Conservation (phyloP, 2,113 vertebrate genomes). For the Heliornis fulica region DNA sequence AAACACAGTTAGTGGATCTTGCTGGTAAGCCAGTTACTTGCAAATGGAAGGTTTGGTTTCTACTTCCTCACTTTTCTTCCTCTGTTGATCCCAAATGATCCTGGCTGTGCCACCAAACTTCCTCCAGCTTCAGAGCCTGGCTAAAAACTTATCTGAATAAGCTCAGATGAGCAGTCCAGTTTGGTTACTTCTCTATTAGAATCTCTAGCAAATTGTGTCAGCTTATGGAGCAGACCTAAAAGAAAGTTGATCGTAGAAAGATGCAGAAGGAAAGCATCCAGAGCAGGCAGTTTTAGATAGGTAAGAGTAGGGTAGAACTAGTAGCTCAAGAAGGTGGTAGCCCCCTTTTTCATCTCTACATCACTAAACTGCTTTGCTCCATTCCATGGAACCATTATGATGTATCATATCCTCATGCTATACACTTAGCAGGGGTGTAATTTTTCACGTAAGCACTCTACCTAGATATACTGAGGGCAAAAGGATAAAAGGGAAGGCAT, state of each 20-base stretch:
- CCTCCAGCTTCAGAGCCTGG: background rate
- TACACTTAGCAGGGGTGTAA: background rate
- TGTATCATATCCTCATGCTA: background rate
- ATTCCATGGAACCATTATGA: background rate
- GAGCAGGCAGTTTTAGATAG: background rate
- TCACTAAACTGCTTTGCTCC: background rate
- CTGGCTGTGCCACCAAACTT: background rate
- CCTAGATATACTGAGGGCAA: background rate
- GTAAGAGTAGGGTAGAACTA: background rate
- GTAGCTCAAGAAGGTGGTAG: background rate
- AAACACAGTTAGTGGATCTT: background rate
- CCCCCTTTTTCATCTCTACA: fast-evolving
- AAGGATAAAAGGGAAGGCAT: background rate
- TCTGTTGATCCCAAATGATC: fast-evolving
- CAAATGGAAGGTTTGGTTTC: background rate
- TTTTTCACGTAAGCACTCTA: background rate
- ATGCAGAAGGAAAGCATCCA: background rate
- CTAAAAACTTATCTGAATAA: background rate
- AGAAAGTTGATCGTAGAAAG: background rate
- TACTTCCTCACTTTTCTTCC: background rate
- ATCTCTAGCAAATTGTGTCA: background rate
- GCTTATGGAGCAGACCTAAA: background rate
- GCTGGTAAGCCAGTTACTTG: too few relatives aligned
- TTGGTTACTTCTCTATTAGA: background rate
- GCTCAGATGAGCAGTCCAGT: background rate